Percentiles rank a stretch among this genome's conserved stretches.
These are phyloP conservation scores for Vidua macroura DNA, from an alignment of 2,113 vertebrate genomes.

Conservation along the genomic window DNA sequence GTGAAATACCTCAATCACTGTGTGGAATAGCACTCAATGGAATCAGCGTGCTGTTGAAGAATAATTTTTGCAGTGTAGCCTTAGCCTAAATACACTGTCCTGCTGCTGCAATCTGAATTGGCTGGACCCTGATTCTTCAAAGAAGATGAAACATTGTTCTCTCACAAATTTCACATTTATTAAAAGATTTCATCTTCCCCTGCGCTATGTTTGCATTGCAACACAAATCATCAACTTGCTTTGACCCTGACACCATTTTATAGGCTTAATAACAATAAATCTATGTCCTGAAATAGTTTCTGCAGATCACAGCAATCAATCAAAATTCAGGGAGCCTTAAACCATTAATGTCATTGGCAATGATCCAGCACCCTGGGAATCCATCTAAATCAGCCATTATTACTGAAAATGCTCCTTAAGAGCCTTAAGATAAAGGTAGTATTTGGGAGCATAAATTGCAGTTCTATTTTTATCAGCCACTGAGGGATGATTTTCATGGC, in stretches of 20 bases:
- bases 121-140: background rate
- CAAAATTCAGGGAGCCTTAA: constrained; percentile 77
- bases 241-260: constrained; percentile 79
- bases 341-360: constrained; percentile 79
- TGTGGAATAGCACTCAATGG: background rate
- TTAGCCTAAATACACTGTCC: background rate
- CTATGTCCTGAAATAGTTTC: constrained; percentile 80
- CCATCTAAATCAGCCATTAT: constrained; percentile 78
- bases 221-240: constrained; percentile 70
- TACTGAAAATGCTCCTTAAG: constrained; percentile 67
- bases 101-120: background rate
- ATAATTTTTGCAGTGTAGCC: background rate
- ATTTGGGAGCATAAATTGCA: constrained; percentile 65
- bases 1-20: background rate
- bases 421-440: constrained; percentile 62
- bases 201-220: constrained; percentile 70
- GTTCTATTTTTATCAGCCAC: constrained; percentile 63
- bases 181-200: constrained; percentile 67
- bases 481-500: constrained; percentile 48
- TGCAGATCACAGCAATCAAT: constrained; percentile 83
- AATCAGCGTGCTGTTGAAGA: background rate
- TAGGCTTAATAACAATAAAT: constrained; percentile 80
- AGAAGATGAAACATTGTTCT: constrained; percentile 50
- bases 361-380: constrained; percentile 73
- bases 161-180: constrained; percentile 60